Evolutionary conservation across 2,888 invertebrate species (phyloP), one percentile per base, ranked within the genome.

Genomic region (Euproctis similis): DNA sequence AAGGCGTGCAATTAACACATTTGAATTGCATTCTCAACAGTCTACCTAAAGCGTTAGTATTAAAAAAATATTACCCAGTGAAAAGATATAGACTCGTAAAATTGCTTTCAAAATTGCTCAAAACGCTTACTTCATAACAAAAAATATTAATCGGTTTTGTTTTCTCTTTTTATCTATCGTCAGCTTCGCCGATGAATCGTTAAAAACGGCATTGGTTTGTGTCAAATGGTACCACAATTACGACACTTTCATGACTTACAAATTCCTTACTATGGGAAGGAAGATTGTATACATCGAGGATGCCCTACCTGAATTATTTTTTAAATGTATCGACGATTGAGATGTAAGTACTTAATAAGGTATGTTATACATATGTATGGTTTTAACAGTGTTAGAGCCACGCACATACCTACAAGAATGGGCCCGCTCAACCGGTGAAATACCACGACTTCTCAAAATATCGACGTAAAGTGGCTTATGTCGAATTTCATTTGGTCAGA

Each of bases 1-100:
- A 91, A 66, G 90, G 89, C 16, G 89, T 90, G 1, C 77, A 87
- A 66, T 60, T 90, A 21, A 87, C 89, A 2, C 88, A 90, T 58
- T 64, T 75, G 29, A 90, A 90, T 59, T 72, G 84, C 34, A 67
- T 85, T 25, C 45, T 78, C 12, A 67, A 65, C 30, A 70, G 68
- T 53, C 40, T 67, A 16, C 52, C 65, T 1, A 48, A 66, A 37
- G 57, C 63, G 74, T 75, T 53, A 69, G 73, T 69, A 44, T 21
- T 22, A 4, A 8, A 20, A 14, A n/a, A n/a, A n/a, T n/a, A n/a
- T n/a, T n/a, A n/a, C n/a, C n/a, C n/a, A n/a, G n/a, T n/a, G n/a
- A n/a, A n/a, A n/a, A n/a, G n/a, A n/a, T n/a, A n/a, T n/a, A n/a
- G 3, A 1, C 7, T n/a, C n/a, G 12, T 8, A 22, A 11, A 8